Evolutionary conservation across 2,113 vertebrate genomes (phyloP), one percentile per base, ranked within the genome.

Genomic region (Australoheros scitulus): DNA sequence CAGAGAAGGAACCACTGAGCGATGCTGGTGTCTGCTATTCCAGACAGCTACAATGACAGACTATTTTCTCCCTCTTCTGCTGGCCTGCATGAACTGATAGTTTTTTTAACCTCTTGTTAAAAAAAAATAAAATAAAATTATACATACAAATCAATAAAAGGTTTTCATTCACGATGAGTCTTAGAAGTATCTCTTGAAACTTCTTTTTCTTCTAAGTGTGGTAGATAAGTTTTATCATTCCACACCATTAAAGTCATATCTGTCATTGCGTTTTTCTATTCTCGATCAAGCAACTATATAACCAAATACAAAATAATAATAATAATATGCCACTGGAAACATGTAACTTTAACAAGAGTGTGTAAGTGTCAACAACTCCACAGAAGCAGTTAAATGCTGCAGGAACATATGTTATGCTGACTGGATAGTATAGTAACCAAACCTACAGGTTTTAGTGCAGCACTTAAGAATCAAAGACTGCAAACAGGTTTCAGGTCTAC

Each of bases 1-100:
- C 95, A 95, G 81, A 94, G 75, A 88, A 43, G 26, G 80, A 92
- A 89, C 85, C 81, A 92, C 76, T 79, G 92, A 94, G 89, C 87
- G 65, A 93, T 83, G 89, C 93, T 94, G 89, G 87, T 90, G 94
- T 94, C 94, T 95, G 85, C 81, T 87, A 61, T 64, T 94, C 75
- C 89, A 96, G 95, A 94, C 94, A 92, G 83, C 83, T n/a, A 63
- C 79, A 86, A 81, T 87, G 89, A 90, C 83, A 91, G 79, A 84
- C 84, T 78, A 32, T 80, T 91, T 83, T 84, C 76, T 79, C 76
- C 26, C 17, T 83, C 14, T 57, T 58, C 26, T 78, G 11, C 63
- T 34, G 22, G 22, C 75, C 57, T 50, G 59, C 50, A 58, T 4
- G 41, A 79, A n/a, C 57, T 11, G 8, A 76, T 14, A 22, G 70